Percentiles rank a stretch among this genome's conserved stretches.
These are phyloP conservation scores for Sarcophaga variegata DNA, from an alignment of 2,888 invertebrate genomes.

Conservation along the genomic window DNA sequence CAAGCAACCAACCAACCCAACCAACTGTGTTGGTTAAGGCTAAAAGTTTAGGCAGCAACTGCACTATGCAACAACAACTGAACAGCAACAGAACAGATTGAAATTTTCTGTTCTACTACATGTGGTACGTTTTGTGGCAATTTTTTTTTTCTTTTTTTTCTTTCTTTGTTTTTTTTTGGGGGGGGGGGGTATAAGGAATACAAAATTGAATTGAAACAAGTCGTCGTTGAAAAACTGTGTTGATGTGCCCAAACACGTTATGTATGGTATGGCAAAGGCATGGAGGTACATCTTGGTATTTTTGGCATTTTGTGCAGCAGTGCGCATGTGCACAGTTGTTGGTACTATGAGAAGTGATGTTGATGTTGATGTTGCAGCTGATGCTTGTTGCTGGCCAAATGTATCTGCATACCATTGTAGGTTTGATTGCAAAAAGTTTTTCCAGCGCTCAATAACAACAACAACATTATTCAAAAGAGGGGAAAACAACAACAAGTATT, in stretches of 20 bases:
- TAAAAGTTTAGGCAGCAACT: not conserved
- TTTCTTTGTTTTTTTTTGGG: conserved; percentile 9
- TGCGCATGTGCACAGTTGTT: conserved; percentile 75
- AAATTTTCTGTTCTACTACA: too few species aligned
- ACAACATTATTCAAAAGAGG: conserved; percentile 61
- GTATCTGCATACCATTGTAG: conserved; percentile 33
- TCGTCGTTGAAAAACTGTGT: conserved; percentile 60
- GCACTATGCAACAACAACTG: too few species aligned
- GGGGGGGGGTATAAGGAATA: not conserved
- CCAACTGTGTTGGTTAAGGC: conserved; percentile 16
- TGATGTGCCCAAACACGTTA: conserved; percentile 41
- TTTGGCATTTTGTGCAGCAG: conserved; percentile 44
- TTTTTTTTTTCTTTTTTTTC: too few species aligned
- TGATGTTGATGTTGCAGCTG: conserved; percentile 47
- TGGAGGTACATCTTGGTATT: too few species aligned
- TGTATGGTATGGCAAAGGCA: conserved; percentile 34
- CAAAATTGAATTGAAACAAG: conserved; percentile 26
- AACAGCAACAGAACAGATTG: too few species aligned
- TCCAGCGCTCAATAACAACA: conserved; percentile 54
- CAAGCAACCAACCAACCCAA: not conserved
- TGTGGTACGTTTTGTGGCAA: too few species aligned
- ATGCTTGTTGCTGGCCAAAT: conserved; percentile 27
- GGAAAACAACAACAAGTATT: conserved; percentile 31
- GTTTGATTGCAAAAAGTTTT: conserved; percentile 48
- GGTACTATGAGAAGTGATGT: not conserved